Base-by-base conservation (phyloP, 2,888 invertebrate species). In the Clusia tigrina region DNA sequence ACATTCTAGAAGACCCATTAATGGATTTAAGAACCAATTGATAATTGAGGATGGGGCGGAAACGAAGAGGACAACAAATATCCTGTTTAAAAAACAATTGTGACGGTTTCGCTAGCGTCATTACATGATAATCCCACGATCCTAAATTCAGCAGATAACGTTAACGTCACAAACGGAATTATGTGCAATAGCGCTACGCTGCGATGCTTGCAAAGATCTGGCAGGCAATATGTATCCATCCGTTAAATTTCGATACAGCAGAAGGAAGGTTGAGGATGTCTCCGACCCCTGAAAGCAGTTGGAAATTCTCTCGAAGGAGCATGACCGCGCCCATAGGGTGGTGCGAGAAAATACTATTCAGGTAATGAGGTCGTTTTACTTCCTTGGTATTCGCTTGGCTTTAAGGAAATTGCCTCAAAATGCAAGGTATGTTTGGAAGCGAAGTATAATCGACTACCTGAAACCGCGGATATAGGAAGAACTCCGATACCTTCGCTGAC, bases 371-470 rank as follows among this genome's bases (percentile, higher is more conserved):
- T n/a, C n/a, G 6, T 32, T 9, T 12, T 32, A 32, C 12, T 32
- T 32, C 32, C 32, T 12, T 6, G 32, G 12, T 12, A 32, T 32
- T 9, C 6, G 12, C 6, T 9, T 9, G 32, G 32, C 6, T 12
- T 32, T 9, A 32, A 32, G 12, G 32, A 6, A 32, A 32, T 32
- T 12, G 12, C 32, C 12, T 32, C 12, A 32, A 32, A 12, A 9
- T 32, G 32, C 12, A n/a, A n/a, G n/a, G n/a, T n/a, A n/a, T n/a
- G n/a, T n/a, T n/a, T n/a, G n/a, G n/a, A n/a, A n/a, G n/a, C 37
- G n/a, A 63, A 63, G 24, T 63, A 58, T 32, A 53, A 63, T n/a
- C 24, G 58, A 17, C 58, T 32, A 17, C 58, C 58, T 2, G 17
- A n/a, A 15, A 26, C 26, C 15, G 22, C 20, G 32, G 32, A 59